Evolutionary conservation across 2,888 invertebrate species (phyloP).

Genomic region (Orgyia antiqua): DNA sequence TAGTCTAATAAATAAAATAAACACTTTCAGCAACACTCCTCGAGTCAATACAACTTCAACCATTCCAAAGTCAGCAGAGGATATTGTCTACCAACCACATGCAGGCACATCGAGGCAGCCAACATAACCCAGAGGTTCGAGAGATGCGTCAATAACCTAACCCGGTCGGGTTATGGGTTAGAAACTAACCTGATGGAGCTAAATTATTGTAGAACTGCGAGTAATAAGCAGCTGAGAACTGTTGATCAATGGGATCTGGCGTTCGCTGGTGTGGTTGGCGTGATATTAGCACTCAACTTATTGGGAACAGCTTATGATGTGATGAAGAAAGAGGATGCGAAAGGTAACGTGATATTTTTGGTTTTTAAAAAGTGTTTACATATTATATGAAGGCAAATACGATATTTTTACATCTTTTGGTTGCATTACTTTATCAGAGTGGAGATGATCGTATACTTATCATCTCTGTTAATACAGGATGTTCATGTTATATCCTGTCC

Average conservation of each 20-base stretch:
- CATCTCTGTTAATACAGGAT: no score
- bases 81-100: slow-evolving; percentile 38
- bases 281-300: slow-evolving; percentile 30
- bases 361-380: no score
- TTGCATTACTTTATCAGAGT: no score
- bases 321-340: slow-evolving; percentile 11
- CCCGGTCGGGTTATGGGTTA: slow-evolving; percentile 25
- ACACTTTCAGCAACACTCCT: slow-evolving; percentile 37
- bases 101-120: slow-evolving; percentile 20
- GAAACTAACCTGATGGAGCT: slow-evolving; percentile 28
- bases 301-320: slow-evolving; percentile 43
- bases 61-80: slow-evolving; percentile 48
- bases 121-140: slow-evolving; percentile 28
- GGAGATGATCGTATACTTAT: no score
- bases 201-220: slow-evolving; percentile 33
- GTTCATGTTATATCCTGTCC: no score
- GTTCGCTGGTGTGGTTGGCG: slow-evolving; percentile 22
- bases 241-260: slow-evolving; percentile 22
- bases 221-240: not conserved
- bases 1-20: not conserved
- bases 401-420: no score
- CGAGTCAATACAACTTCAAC: slow-evolving; percentile 39
- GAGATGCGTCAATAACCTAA: slow-evolving; percentile 32
- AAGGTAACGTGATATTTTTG: slow-evolving; percentile 23
- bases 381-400: no score